Percentiles rank a stretch among this genome's conserved stretches.
These are phyloP conservation scores for Haliclona indistincta DNA, from an alignment of 37 sponge, comb jelly and placozoan genomes.

Conservation along the genomic window DNA sequence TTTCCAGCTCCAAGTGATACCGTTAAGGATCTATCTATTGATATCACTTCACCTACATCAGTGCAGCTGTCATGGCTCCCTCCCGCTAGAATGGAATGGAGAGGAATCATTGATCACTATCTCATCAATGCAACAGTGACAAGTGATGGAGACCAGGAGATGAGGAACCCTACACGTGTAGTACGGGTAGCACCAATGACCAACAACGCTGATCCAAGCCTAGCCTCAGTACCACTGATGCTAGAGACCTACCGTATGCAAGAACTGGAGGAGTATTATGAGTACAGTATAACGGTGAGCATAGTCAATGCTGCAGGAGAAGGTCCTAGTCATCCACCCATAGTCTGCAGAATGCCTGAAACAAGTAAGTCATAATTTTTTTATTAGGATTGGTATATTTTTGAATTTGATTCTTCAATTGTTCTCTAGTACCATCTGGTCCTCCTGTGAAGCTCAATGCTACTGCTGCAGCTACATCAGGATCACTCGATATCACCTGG, in stretches of 20 bases:
- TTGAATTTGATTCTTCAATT: too few species aligned
- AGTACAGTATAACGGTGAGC: background rate
- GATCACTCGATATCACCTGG: constrained; percentile 13
- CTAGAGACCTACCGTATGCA: background rate
- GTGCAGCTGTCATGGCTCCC: constrained; percentile 8
- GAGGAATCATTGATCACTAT: background rate
- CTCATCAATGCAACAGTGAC: background rate
- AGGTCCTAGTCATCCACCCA: background rate
- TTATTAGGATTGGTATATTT: too few species aligned
- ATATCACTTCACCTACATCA: background rate
- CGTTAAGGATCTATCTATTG: background rate
- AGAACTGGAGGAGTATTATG: constrained; percentile 6
- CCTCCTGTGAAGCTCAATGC: background rate
- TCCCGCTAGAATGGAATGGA: constrained; percentile 1
- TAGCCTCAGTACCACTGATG: background rate
- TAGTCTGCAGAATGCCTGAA: background rate
- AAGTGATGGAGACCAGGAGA: background rate
- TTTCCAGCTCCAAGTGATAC: background rate
- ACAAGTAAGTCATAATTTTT: constrained; percentile 1
- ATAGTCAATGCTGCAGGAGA: background rate
- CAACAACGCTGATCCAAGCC: constrained; percentile 1
- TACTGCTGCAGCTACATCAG: background rate
- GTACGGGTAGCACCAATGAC: background rate
- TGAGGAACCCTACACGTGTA: background rate
- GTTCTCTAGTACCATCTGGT: background rate